A percentile compares a stretch with the other conserved stretches of the same genome.
Conservation (phyloP, 1,140 invertebrate genomes). For the Eciton burchellii region DNA sequence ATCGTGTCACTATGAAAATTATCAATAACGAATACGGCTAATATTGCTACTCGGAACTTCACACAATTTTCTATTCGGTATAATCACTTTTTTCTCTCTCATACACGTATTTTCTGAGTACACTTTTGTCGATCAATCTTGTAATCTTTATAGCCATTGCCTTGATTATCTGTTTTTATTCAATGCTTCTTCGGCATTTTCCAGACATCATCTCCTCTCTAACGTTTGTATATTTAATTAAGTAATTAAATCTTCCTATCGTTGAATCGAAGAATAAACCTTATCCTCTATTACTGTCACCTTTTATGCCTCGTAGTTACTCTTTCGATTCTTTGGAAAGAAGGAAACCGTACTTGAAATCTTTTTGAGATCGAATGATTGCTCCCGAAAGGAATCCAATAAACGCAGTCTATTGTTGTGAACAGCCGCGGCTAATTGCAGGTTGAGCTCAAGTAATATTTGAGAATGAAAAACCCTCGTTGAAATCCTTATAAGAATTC, state of each 20-base stretch:
- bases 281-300: background rate
- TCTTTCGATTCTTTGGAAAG: constrained; percentile 47
- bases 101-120: background rate
- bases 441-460: constrained; percentile 53
- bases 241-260: constrained; percentile 36
- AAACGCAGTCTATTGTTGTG: constrained; percentile 71
- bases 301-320: constrained; percentile 16
- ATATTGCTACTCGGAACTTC: no score
- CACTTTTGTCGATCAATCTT: background rate
- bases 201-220: background rate
- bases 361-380: constrained; percentile 67
- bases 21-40: no score
- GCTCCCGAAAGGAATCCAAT: constrained; percentile 70
- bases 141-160: background rate
- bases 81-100: no score
- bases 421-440: constrained; percentile 67
- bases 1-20: background rate
- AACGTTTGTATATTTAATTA: constrained; percentile 27
- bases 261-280: constrained; percentile 39
- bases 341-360: constrained; percentile 56
- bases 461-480: constrained; percentile 19
- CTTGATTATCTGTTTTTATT: background rate
- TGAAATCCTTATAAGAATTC: constrained; percentile 43
- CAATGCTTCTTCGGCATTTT: background rate
- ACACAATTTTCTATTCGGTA: no score